A percentile compares a stretch with the other conserved stretches of the same genome.
Conservation (phyloP, 1,140 invertebrate genomes). For the Caenorhabditis remanei region DNA sequence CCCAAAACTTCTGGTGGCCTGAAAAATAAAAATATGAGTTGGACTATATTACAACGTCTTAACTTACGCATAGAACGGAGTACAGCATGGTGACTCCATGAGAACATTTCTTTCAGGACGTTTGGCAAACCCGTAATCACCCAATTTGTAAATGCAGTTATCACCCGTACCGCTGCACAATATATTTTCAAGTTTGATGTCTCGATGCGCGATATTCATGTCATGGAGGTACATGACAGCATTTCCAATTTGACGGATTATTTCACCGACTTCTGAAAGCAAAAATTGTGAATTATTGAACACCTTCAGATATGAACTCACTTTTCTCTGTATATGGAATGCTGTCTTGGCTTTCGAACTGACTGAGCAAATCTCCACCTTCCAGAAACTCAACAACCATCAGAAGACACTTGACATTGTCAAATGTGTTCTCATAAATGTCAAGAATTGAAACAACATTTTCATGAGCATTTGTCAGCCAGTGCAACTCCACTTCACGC, state of each 20-base stretch:
- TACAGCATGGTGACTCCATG: constrained; percentile 96
- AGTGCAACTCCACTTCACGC: constrained; percentile 94
- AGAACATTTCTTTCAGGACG: constrained; percentile 85
- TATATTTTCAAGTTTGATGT: constrained; percentile 91
- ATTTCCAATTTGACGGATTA: constrained; percentile 94
- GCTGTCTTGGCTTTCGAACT: constrained; percentile 73
- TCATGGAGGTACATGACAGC: constrained; percentile 95
- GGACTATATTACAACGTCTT: neutral
- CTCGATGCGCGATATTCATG: constrained; percentile 94
- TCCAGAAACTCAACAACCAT: constrained; percentile 99
- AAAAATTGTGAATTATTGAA: neutral
- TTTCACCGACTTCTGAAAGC: constrained; percentile 86
- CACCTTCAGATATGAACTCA: constrained; percentile 47
- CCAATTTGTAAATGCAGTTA: constrained; percentile 89
- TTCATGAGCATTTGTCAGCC: constrained; percentile 86
- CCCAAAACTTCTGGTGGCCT: constrained; percentile 92
- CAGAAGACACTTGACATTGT: constrained; percentile 89
- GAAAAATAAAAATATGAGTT: constrained; percentile 16
- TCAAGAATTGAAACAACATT: constrained; percentile 94
- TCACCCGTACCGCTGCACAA: constrained; percentile 82
- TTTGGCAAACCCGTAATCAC: constrained; percentile 99
- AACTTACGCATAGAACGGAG: constrained; percentile 90
- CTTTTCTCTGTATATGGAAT: constrained; percentile 74
- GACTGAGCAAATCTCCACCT: constrained; percentile 91
- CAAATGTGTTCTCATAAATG: constrained; percentile 95